Evolutionary conservation across 2,888 invertebrate genomes (phyloP).

Genomic region (Zaprionus bogoriensis): DNA sequence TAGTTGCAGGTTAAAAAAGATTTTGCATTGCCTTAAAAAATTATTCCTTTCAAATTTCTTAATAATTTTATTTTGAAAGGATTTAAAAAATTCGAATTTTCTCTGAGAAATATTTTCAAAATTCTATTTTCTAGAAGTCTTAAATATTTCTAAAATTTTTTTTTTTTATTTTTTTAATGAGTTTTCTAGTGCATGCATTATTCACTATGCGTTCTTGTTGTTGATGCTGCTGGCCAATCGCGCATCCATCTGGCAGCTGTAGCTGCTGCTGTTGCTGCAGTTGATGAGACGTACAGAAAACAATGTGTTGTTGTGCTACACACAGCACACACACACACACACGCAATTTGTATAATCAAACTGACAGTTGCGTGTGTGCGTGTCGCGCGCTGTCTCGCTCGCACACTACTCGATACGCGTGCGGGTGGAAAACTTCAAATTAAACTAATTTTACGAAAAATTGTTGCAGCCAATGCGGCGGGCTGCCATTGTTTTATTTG

Average conservation of each 20-base stretch:
- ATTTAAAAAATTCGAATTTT: too few relatives aligned
- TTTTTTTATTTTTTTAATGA: background rate
- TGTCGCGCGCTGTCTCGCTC: constrained; percentile 6
- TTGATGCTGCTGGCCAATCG: constrained; percentile 33
- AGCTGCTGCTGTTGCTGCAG: constrained; percentile 40
- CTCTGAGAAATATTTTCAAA: background rate
- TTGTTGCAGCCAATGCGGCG: constrained; percentile 38
- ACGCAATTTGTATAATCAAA: constrained; percentile 56
- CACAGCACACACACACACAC: background rate
- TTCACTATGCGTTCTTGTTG: constrained; percentile 15
- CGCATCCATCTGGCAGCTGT: constrained; percentile 23
- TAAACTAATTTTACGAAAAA: constrained; percentile 78
- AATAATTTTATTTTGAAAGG: too few relatives aligned
- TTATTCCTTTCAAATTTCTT: too few relatives aligned
- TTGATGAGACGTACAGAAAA: constrained; percentile 74
- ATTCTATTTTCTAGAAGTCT: too few relatives aligned
- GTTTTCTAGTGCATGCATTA: constrained; percentile 16
- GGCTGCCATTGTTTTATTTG: constrained; percentile 55
- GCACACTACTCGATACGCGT: background rate
- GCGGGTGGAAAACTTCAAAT: constrained; percentile 57
- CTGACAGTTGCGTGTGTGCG: constrained; percentile 33
- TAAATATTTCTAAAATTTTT: background rate
- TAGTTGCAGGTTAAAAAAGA: too few relatives aligned
- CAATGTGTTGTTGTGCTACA: constrained; percentile 41
- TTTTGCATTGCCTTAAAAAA: too few relatives aligned